Conservation (phyloP, 2,888 invertebrate species). For the Steinernema scapterisci region DNA sequence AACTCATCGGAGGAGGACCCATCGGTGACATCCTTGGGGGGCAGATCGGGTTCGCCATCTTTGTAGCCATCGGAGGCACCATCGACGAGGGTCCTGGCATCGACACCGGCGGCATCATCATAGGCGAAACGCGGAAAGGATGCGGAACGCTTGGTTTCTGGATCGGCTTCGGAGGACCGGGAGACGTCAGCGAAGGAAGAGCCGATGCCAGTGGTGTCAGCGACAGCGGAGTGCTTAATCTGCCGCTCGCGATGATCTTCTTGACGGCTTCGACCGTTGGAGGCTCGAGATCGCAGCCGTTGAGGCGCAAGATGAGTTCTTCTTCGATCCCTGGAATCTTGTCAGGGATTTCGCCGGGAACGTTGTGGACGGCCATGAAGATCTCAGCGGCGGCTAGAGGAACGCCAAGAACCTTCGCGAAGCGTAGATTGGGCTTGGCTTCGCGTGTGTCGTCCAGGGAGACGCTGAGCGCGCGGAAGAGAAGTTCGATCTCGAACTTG, state of each 20-base stretch:
- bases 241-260: not conserved
- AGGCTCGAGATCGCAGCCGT: not conserved
- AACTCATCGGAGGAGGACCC: not conserved
- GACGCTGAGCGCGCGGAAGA: not conserved
- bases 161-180: not conserved
- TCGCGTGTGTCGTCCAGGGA: not conserved
- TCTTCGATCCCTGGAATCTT: slow-evolving; percentile 2
- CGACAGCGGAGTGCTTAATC: too few relatives aligned
- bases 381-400: slow-evolving; percentile 4
- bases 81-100: too few relatives aligned
- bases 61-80: not conserved
- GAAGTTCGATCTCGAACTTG: slow-evolving; percentile 24
- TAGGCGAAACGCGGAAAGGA: too few relatives aligned
- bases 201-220: too few relatives aligned
- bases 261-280: not conserved
- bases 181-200: too few relatives aligned
- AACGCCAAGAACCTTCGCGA: not conserved
- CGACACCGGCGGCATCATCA: too few relatives aligned
- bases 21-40: not conserved
- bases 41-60: not conserved
- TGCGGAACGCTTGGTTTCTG: not conserved
- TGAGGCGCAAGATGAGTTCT: slow-evolving; percentile 6
- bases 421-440: not conserved
- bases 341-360: not conserved
- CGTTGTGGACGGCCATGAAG: not conserved